Evolutionary conservation across 2,113 vertebrate genomes (phyloP).

Genomic region (Eolophus roseicapilla): DNA sequence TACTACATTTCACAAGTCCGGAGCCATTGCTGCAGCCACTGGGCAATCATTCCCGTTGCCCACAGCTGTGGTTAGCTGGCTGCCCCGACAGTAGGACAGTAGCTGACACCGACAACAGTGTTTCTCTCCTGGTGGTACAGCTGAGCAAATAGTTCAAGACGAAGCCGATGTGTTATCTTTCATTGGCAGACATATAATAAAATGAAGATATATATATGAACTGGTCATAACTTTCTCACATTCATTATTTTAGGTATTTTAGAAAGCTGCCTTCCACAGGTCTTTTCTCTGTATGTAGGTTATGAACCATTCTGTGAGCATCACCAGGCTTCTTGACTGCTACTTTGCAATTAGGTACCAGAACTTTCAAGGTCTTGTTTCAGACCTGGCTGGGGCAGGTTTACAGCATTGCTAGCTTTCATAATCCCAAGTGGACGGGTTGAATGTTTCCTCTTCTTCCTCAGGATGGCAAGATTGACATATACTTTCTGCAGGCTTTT

Average conservation of each 20-base stretch:
- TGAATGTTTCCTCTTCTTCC: not conserved
- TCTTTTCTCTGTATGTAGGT: not conserved
- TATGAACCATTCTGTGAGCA: not conserved
- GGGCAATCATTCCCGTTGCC: not conserved
- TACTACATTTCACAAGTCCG: not conserved
- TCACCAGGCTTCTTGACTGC: not conserved
- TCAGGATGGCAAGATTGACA: not conserved
- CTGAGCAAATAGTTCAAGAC: not conserved
- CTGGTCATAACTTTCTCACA: not conserved
- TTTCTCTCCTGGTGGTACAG: not conserved
- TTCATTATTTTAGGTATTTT: not conserved
- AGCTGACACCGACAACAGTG: not conserved
- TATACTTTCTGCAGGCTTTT: not conserved
- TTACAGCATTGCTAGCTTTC: not conserved
- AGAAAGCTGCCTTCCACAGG: not conserved
- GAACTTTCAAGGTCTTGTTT: not conserved
- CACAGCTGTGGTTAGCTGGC: not conserved
- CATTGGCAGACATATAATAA: not conserved
- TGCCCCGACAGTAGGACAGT: not conserved
- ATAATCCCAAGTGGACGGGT: not conserved
- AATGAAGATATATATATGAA: not conserved
- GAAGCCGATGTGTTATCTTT: not conserved
- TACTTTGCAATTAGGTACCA: not conserved
- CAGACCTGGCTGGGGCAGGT: not conserved
- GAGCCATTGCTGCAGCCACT: not conserved